Percentiles rank a stretch among this genome's conserved stretches.
These are phyloP conservation scores for Arge pagana DNA, from an alignment of 2,888 invertebrate species.

Conservation along the genomic window DNA sequence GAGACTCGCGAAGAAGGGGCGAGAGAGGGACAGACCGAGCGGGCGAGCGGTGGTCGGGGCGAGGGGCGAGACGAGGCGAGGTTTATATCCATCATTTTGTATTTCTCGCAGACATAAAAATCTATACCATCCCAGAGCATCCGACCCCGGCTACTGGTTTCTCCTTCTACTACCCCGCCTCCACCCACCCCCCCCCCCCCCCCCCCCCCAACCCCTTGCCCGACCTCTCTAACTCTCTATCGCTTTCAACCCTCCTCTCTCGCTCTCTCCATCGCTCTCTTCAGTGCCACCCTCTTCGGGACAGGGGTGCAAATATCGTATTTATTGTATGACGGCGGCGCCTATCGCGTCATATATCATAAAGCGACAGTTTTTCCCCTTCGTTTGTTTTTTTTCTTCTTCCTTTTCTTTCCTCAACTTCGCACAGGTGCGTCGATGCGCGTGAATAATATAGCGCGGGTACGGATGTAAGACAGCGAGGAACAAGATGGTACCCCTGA, in stretches of 20 bases:
- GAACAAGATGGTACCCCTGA: too few relatives aligned
- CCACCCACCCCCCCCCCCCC: conserved; percentile 22
- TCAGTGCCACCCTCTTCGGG: conserved; percentile 25
- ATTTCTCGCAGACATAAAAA: conserved; percentile 57
- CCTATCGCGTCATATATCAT: conserved; percentile 32
- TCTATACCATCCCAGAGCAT: conserved; percentile 51
- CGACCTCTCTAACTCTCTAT: conserved; percentile 25
- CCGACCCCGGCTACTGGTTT: conserved; percentile 32
- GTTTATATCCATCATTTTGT: conserved; percentile 57
- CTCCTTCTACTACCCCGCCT: conserved; percentile 25
- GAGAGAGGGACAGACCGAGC: conserved; percentile 34
- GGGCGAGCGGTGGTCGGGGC: conserved; percentile 29
- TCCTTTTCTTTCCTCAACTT: not conserved
- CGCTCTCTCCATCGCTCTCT: conserved; percentile 14
- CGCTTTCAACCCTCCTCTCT: conserved; percentile 33
- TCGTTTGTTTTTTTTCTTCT: conserved; percentile 17
- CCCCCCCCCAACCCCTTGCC: conserved; percentile 25
- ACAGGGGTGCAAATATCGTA: conserved; percentile 49
- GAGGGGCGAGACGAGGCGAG: conserved; percentile 40
- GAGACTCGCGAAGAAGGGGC: conserved; percentile 17
- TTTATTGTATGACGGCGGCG: conserved; percentile 51
- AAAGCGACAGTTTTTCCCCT: conserved; percentile 28
- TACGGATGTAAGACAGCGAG: too few relatives aligned
- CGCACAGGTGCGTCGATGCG: too few relatives aligned
- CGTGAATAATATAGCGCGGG: too few relatives aligned